phyloP scores from a whole-genome alignment of 2,113 vertebrate genomes.

The Prionailurus viverrinus region DNA sequence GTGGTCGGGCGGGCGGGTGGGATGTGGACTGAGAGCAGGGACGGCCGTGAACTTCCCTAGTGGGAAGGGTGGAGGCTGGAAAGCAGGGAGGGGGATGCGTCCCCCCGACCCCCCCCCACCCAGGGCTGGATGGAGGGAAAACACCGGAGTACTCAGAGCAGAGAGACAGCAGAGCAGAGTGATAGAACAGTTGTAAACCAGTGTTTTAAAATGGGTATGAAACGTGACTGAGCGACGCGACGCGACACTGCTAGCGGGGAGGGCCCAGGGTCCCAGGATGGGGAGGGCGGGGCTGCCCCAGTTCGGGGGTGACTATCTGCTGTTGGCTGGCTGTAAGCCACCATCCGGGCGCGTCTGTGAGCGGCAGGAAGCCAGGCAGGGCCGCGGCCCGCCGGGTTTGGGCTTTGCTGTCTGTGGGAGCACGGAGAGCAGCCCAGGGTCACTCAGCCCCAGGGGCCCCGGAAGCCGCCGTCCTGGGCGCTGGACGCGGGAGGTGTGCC shows the following conservation, averaged over 20 bases:
- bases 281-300: neutral
- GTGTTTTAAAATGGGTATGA: too few species aligned
- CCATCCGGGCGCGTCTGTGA: neutral
- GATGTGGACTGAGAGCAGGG: neutral
- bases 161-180: neutral
- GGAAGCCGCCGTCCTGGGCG: neutral
- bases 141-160: neutral
- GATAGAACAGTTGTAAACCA: neutral
- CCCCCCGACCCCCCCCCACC: neutral
- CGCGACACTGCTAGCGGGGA: too few species aligned
- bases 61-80: neutral
- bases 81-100: rapidly evolving
- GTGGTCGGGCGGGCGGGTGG: rapidly evolving
- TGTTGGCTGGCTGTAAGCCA: neutral
- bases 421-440: neutral
- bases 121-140: neutral
- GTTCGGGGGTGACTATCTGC: neutral
- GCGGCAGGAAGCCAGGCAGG: slow-evolving; percentile 48
- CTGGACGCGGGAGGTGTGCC: neutral
- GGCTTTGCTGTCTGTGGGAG: neutral
- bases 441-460: neutral
- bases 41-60: neutral
- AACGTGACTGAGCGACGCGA: neutral
- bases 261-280: neutral
- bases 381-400: neutral